A percentile compares a stretch with the other conserved stretches of the same genome.
These are phyloP conservation scores for Nilaparvata lugens DNA, from an alignment of 1,140 invertebrate species.

Conservation along the genomic window DNA sequence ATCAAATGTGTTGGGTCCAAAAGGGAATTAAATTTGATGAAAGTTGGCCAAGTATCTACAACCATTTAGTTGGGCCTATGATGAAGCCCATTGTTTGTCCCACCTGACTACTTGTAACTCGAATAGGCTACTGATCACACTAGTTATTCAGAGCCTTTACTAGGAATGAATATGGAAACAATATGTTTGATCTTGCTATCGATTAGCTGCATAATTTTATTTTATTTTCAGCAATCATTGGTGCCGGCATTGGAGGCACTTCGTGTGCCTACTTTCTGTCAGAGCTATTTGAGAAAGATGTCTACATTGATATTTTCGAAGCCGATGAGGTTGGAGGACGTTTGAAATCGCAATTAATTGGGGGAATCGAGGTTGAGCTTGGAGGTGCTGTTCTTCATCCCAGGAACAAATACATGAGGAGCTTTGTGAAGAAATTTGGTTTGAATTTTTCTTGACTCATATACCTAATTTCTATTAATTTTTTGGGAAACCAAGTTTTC, in stretches of 20 bases:
- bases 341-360: constrained; percentile 41
- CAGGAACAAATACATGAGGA: constrained; percentile 47
- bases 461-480: no score
- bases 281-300: constrained; percentile 40
- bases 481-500: no score
- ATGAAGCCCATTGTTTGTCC: constrained; percentile 39
- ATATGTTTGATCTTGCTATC: constrained; percentile 17
- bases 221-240: constrained; percentile 38
- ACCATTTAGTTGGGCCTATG: constrained; percentile 49
- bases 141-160: constrained; percentile 45
- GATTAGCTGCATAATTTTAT: no score
- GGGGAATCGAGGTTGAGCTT: constrained; percentile 43
- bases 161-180: constrained; percentile 47
- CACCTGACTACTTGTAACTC: no score
- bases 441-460: no score
- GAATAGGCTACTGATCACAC: constrained; percentile 51
- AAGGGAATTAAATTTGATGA: no score
- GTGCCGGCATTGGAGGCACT: constrained; percentile 53
- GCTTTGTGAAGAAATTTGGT: constrained; percentile 34
- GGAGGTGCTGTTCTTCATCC: constrained; percentile 51
- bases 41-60: no score
- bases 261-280: constrained; percentile 47
- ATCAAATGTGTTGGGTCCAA: no score
- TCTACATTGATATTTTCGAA: constrained; percentile 46
- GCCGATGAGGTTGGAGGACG: constrained; percentile 46